Evolutionary conservation across 2,888 invertebrate genomes (phyloP).

Genomic region (Ichneumoninae sp.): DNA sequence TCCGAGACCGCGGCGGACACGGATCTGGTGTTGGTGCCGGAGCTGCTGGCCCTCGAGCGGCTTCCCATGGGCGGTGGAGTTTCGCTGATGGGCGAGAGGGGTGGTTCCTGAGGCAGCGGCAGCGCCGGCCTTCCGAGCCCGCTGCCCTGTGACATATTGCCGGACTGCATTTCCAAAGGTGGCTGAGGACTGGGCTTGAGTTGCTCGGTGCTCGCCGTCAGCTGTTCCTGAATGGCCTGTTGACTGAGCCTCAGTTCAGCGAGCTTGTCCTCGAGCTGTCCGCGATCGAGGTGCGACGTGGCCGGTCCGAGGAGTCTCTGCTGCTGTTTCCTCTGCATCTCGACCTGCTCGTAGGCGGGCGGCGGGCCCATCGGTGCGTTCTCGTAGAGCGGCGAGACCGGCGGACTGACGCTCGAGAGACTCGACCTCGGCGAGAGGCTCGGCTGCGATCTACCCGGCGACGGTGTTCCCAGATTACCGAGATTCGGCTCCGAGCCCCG

Average conservation of each 20-base stretch:
- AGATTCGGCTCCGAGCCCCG: slow-evolving; percentile 84
- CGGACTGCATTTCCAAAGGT: slow-evolving; percentile 82
- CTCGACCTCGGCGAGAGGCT: slow-evolving; percentile 94
- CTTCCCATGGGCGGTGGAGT: slow-evolving; percentile 89
- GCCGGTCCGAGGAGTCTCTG: slow-evolving; percentile 70
- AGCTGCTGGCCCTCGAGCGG: slow-evolving; percentile 82
- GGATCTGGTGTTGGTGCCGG: slow-evolving; percentile 93
- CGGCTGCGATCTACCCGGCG: slow-evolving; percentile 91
- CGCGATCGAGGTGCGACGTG: slow-evolving; percentile 77
- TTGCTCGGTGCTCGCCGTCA: slow-evolving; percentile 71
- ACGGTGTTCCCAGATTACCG: slow-evolving; percentile 87
- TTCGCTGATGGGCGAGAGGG: slow-evolving; percentile 94
- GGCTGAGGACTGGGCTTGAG: slow-evolving; percentile 78
- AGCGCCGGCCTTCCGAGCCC: slow-evolving; percentile 86
- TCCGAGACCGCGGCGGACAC: slow-evolving; percentile 98
- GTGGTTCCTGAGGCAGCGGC: slow-evolving; percentile 85
- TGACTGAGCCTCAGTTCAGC: slow-evolving; percentile 87
- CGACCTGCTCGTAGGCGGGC: slow-evolving; percentile 89
- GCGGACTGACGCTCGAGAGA: slow-evolving; percentile 94
- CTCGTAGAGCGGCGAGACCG: slow-evolving; percentile 89
- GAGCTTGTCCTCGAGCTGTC: slow-evolving; percentile 82
- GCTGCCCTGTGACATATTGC: slow-evolving; percentile 87
- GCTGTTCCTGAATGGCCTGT: slow-evolving; percentile 78
- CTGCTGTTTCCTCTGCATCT: slow-evolving; percentile 86
- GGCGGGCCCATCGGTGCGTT: slow-evolving; percentile 86